Conservation (phyloP, 2,113 vertebrate genomes). For the Passerina amoena region DNA sequence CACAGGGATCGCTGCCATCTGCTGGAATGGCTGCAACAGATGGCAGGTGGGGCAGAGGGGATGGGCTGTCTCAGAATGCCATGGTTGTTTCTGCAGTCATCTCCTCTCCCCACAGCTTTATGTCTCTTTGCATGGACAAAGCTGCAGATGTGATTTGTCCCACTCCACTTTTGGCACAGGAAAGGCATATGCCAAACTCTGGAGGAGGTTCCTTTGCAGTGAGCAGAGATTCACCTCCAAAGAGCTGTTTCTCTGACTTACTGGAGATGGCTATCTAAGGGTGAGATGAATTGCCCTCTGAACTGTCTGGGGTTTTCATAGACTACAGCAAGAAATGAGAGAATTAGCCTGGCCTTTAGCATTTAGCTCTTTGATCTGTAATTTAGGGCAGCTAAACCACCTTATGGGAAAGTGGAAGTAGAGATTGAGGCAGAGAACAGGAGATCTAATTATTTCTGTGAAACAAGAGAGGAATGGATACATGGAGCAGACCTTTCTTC, state of each 20-base stretch:
- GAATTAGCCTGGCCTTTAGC: slow-evolving; percentile 5
- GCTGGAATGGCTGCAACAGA: not conserved
- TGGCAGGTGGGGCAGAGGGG: not conserved
- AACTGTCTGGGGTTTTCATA: not conserved
- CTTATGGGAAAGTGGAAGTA: not conserved
- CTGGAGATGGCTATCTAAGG: slow-evolving; percentile 23
- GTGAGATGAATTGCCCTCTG: slow-evolving; percentile 10
- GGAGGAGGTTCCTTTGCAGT: not conserved
- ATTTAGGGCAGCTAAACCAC: not conserved
- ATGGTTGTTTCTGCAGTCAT: not conserved
- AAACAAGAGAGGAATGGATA: not conserved
- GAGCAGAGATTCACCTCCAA: not conserved
- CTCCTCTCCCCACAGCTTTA: not conserved
- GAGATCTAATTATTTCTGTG: not conserved
- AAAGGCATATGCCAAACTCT: not conserved
- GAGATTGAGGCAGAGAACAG: not conserved
- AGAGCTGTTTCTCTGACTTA: slow-evolving; percentile 10
- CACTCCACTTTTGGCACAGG: not conserved
- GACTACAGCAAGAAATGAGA: not conserved
- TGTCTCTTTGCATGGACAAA: not conserved
- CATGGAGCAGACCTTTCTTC: not conserved
- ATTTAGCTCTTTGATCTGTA: slow-evolving; percentile 24
- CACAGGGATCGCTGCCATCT: not conserved
- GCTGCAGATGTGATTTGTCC: slow-evolving; percentile 14
- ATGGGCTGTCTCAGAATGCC: not conserved